These are phyloP conservation scores for Opisthograptis luteolata DNA, from an alignment of 2,888 invertebrate species.

Conservation along the genomic window DNA sequence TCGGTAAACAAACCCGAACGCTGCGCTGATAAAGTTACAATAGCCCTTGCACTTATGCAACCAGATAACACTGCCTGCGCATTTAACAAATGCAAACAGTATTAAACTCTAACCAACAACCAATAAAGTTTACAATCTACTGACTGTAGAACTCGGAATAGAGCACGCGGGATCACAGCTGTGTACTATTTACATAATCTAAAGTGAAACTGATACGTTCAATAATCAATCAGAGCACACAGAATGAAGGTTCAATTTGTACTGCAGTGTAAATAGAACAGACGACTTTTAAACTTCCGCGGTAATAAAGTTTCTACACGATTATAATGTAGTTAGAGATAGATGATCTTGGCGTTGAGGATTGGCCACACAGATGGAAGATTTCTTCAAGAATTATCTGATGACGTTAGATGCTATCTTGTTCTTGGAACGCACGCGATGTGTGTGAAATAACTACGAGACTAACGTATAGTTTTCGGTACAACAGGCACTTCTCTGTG, in stretches of 20 bases:
- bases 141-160: constrained; percentile 19
- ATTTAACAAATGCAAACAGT: constrained; percentile 46
- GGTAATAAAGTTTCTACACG: constrained; percentile 44
- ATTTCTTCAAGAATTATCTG: constrained; percentile 18
- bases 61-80: constrained; percentile 66
- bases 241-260: constrained; percentile 43
- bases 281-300: constrained; percentile 46
- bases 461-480: constrained; percentile 8
- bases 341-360: constrained; percentile 28
- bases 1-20: constrained; percentile 50
- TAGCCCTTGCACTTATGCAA: constrained; percentile 74
- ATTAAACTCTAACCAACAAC: constrained; percentile 39
- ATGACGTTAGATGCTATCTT: constrained; percentile 12
- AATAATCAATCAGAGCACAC: constrained; percentile 45
- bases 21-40: constrained; percentile 70
- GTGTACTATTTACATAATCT: constrained; percentile 71
- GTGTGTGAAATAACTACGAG: constrained; percentile 28
- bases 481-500: constrained; percentile 1
- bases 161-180: constrained; percentile 58
- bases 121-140: constrained; percentile 44
- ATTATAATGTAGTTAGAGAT: constrained; percentile 21
- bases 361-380: constrained; percentile 28
- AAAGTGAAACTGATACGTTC: constrained; percentile 40
- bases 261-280: constrained; percentile 36
- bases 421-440: constrained; percentile 11